Base-by-base conservation (phyloP, 2,888 invertebrate genomes). In the Polymixis lichenea region DNA sequence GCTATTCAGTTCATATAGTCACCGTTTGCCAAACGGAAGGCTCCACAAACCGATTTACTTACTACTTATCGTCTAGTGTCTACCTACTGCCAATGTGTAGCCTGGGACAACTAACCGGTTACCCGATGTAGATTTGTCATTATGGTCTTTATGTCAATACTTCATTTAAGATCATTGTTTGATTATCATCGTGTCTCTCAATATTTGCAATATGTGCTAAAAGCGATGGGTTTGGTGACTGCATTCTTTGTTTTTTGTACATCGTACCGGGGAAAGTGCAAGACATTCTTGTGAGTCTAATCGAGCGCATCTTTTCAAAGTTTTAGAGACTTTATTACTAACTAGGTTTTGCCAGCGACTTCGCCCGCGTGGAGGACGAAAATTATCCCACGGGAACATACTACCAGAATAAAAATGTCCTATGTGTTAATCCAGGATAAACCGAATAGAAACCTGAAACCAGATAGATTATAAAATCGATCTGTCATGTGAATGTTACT, bases 191-290 rank as follows among this genome's bases (percentile, higher is more conserved):
- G 68, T 69, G 68, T 76, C 65, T 17, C 25, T 69, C 62, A 79
- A 75, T 76, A 82, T 79, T 79, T 79, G 77, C 82, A 68, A 82
- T 55, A n/a, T n/a, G 28, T 28, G 25, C 25, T 62, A 58, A 72
- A 56, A 72, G 43, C 15, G n/a, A 49, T 25, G 25, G 32, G 15
- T 60, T 70, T n/a, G 32, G 28, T 19, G 49, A 28, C 53, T 38
- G 3, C n/a, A 15, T 62, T 49, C n/a, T 25, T 22, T 32, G 13
- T 15, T 60, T 73, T 58, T 68, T 25, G n/a, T 32, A 43, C 6
- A 32, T 72, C 22, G n/a, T 32, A 43, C 6, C 25, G 4, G 19
- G n/a, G 49, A 77, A 72, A 80, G n/a, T 11, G 32, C n/a, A 43
- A n/a, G 13, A 28, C 6, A 51, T 28, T 8, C 0, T 28, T 60